Conservation (phyloP, 2,797 vertebrate genomes). For the Columba guinea region DNA sequence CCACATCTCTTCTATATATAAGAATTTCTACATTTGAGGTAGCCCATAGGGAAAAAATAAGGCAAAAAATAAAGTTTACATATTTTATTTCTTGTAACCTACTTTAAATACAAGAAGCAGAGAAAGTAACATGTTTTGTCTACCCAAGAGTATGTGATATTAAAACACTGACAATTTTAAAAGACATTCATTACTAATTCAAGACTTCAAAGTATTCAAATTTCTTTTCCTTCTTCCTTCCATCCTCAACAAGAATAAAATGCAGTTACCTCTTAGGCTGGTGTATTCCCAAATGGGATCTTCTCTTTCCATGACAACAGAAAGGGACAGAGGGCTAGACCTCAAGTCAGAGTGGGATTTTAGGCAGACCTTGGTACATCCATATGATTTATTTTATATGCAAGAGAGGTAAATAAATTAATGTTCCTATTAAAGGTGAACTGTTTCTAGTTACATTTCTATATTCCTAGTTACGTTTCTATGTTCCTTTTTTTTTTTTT, state of each 20-base stretch:
- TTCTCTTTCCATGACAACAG: background rate
- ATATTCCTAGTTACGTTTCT: background rate
- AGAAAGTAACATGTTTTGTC: background rate
- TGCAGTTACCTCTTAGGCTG: background rate
- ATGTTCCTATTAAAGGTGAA: background rate
- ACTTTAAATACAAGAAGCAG: background rate
- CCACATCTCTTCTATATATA: background rate
- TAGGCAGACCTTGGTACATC: background rate
- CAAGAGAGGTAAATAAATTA: background rate
- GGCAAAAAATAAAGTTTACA: background rate
- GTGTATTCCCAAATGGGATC: background rate
- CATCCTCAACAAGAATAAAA: background rate
- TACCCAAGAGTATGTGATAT: background rate
- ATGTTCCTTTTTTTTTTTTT: background rate
- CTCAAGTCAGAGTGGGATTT: background rate
- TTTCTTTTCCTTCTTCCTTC: background rate
- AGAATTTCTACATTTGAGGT: background rate
- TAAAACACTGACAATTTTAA: background rate
- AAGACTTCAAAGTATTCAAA: background rate
- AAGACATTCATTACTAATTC: background rate
- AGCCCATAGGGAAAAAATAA: background rate
- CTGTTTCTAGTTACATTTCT: background rate
- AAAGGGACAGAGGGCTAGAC: background rate
- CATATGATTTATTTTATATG: background rate
- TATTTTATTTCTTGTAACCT: background rate